phyloP scores from a whole-genome alignment of 2,113 vertebrate species.

The Hepsetus odoe region DNA sequence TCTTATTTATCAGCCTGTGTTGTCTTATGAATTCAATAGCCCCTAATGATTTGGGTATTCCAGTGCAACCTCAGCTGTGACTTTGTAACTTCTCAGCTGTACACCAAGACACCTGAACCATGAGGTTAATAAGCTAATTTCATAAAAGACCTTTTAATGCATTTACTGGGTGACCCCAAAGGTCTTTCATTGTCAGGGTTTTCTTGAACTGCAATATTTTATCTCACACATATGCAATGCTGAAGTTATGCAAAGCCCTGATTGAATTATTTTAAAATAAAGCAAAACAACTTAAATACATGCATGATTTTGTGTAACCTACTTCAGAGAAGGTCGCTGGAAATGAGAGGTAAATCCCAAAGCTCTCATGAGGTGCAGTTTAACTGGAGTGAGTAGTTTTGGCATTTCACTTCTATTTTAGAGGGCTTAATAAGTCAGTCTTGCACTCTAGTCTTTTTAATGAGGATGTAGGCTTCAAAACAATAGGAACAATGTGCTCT shows the following conservation, averaged over 20 bases:
- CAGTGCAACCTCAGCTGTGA: not conserved
- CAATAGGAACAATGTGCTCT: slow-evolving; percentile 15
- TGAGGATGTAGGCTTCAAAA: not conserved
- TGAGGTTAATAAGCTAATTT: too few relatives aligned
- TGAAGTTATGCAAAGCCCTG: not conserved
- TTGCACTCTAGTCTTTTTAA: not conserved
- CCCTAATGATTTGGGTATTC: slow-evolving; percentile 4
- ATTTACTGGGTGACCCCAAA: too few relatives aligned
- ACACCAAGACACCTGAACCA: too few relatives aligned
- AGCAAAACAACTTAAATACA: too few relatives aligned
- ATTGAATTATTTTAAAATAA: not conserved
- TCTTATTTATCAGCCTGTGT: slow-evolving; percentile 6
- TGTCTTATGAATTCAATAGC: slow-evolving; percentile 23
- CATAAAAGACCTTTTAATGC: too few relatives aligned
- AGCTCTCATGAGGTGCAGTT: slow-evolving; percentile 2
- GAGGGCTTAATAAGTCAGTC: slow-evolving; percentile 23
- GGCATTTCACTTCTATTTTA: slow-evolving; percentile 35
- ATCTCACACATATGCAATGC: too few relatives aligned
- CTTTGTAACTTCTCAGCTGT: too few relatives aligned
- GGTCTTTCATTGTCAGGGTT: too few relatives aligned
- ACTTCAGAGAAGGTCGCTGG: not conserved
- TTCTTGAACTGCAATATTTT: not conserved
- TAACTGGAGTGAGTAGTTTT: slow-evolving; percentile 10
- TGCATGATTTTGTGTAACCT: not conserved
- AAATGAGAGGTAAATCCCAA: not conserved